Evolutionary conservation across 2,888 invertebrate species (phyloP), one percentile per base, ranked within the genome.

Genomic region (Drosophila subsilvestris): DNA sequence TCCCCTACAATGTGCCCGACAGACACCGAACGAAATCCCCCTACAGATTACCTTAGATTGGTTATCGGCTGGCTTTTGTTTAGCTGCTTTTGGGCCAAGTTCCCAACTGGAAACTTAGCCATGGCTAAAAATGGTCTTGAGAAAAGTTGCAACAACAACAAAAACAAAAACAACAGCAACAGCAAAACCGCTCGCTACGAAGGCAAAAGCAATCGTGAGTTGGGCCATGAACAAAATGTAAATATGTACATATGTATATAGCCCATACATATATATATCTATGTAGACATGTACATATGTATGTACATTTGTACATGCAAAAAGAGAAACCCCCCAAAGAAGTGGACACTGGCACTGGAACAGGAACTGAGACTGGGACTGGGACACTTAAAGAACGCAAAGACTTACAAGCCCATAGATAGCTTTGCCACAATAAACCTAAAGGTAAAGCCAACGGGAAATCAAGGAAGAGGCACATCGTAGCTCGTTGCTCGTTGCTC

Each of bases 111-210:
- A 82, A 82, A 87, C 88, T 74, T 67, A 76, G 81, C 83, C 83
- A 76, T 85, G 82, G 83, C 81, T 82, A 74, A 87, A 81, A 85
- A 81, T 87, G 81, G 81, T 76, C 83, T 79, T 68, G 63, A 85
- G 77, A 87, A 81, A 87, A 85, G 71, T 82, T 55, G 76, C 79
- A 62, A 56, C 27, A 71, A 44, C 63, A 55, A 25, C 12, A n/a
- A 12, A 4, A 60, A 5, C 5, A 25, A 25, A 76, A 62, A 61
- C 27, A 71, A 48, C 63, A 51, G 22, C n/a, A 18, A 10, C 3
- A 60, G 20, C 20, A 20, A 20, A 20, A n/a, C n/a, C 20, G 20
- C 2, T 0, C 25, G 25, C 1, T 25, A 61, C 55, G 62, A 70
- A 55, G 50, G 42, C 62, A 54, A 72, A 71, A 47, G n/a, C 60